A percentile compares a stretch with the other conserved stretches of the same genome.
phyloP scores from a whole-genome alignment of 30 jellyfish, hydroid and myxozoan species.

The Hydra vulgaris region DNA sequence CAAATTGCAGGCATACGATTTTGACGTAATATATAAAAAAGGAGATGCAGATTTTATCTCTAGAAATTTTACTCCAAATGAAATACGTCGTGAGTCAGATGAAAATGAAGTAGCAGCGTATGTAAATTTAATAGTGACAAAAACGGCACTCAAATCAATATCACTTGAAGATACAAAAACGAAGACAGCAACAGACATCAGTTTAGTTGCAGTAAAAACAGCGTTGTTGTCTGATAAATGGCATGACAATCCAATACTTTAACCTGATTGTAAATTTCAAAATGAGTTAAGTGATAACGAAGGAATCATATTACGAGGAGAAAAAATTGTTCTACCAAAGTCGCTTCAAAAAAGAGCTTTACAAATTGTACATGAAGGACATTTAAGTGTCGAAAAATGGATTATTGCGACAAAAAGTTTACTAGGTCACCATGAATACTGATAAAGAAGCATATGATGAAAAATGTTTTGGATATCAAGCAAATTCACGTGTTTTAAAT shows the following conservation, averaged over 20 bases:
- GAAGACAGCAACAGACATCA: slow-evolving; percentile 26
- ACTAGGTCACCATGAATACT: slow-evolving; percentile 8
- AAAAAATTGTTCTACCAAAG: slow-evolving; percentile 10
- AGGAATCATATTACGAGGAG: slow-evolving; percentile 17
- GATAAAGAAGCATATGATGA: not conserved
- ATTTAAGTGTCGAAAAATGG: not conserved
- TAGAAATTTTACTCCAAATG: not conserved
- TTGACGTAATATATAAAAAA: slow-evolving; percentile 2
- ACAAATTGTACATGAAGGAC: slow-evolving; percentile 28
- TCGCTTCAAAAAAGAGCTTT: not conserved
- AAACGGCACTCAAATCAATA: slow-evolving; percentile 38
- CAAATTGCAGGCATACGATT: slow-evolving; percentile 21
- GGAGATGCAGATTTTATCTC: slow-evolving; percentile 11
- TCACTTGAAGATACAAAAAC: slow-evolving; percentile 27
- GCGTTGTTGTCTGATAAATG: slow-evolving; percentile 5
- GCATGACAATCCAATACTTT: slow-evolving; percentile 6
- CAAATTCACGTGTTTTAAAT: not conserved
- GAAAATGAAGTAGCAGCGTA: not conserved
- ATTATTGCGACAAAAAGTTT: slow-evolving; percentile 5
- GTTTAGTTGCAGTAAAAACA: slow-evolving; percentile 18
- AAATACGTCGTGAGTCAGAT: not conserved
- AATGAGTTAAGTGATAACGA: not conserved
- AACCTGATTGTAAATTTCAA: slow-evolving; percentile 1
- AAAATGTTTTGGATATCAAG: slow-evolving; percentile 12
- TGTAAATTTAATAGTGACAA: slow-evolving; percentile 5